Percentiles rank a stretch among this genome's conserved stretches.
Conservation (phyloP, 2,113 vertebrate genomes). For the Rhabdomys dilectus region DNA sequence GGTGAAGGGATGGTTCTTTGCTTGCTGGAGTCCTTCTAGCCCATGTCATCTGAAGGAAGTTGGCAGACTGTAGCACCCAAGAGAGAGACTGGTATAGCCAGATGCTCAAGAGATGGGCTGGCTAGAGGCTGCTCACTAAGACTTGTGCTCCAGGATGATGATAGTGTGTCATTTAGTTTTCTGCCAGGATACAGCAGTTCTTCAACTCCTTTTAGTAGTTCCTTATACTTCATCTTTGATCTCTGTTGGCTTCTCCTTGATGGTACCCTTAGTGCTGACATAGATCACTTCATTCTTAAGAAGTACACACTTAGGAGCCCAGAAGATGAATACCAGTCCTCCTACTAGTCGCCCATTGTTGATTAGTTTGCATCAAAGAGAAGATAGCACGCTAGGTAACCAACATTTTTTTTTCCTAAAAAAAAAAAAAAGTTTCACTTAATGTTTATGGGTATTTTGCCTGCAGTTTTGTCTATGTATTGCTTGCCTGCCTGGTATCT, state of each 20-base stretch:
- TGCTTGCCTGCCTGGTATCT: background rate
- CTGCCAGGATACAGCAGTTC: constrained; percentile 90
- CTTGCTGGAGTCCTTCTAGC: constrained; percentile 73
- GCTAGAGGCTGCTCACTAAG: constrained; percentile 87
- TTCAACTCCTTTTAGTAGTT: constrained; percentile 92
- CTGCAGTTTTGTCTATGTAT: background rate
- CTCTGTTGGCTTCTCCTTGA: constrained; percentile 94
- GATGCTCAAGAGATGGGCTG: constrained; percentile 79
- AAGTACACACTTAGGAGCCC: constrained; percentile 91
- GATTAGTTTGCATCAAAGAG: constrained; percentile 93
- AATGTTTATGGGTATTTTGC: background rate
- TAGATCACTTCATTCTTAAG: constrained; percentile 96
- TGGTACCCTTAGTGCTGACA: constrained; percentile 94
- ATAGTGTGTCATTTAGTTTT: constrained; percentile 91
- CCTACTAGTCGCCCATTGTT: constrained; percentile 95
- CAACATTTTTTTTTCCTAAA: background rate
- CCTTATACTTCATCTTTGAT: constrained; percentile 95
- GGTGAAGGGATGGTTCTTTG: constrained; percentile 73
- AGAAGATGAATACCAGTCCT: constrained; percentile 95
- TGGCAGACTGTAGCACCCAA: constrained; percentile 79
- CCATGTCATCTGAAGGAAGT: constrained; percentile 77
- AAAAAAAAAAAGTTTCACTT: background rate
- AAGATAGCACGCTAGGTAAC: constrained; percentile 90
- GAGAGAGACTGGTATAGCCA: constrained; percentile 81
- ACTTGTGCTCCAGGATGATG: constrained; percentile 90